A percentile compares a stretch with the other conserved stretches of the same genome.
Conservation (phyloP, 2,888 invertebrate species). For the Cheilosia vulpina region DNA sequence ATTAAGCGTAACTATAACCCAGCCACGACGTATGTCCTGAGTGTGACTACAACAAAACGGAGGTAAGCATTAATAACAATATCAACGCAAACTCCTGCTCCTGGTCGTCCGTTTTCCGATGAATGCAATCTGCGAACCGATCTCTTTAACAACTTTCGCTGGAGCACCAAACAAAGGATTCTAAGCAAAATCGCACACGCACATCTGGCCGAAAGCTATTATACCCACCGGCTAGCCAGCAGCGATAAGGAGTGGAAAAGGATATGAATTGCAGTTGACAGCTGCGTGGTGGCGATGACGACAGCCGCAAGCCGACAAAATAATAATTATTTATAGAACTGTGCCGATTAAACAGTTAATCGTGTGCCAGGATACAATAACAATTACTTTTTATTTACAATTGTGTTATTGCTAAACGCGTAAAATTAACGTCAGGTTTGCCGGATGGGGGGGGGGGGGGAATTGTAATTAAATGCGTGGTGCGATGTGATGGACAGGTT, state of each 20-base stretch:
- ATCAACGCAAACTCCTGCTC: not conserved
- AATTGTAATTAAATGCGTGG: too few relatives aligned
- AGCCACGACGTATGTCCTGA: not conserved
- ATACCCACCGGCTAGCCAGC: too few relatives aligned
- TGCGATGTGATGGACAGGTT: too few relatives aligned
- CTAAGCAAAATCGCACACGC: not conserved
- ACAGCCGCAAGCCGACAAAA: too few relatives aligned
- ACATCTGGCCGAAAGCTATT: not conserved
- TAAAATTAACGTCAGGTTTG: too few relatives aligned
- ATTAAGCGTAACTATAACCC: not conserved
- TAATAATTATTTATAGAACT: too few relatives aligned
- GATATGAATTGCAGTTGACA: not conserved
- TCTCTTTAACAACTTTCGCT: constrained; percentile 12
- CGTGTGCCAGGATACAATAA: not conserved
- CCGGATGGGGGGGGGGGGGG: too few relatives aligned
- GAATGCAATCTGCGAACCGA: constrained; percentile 24
- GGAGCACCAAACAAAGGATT: not conserved
- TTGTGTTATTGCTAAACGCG: not conserved
- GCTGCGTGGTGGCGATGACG: not conserved
- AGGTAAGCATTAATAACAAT: not conserved
- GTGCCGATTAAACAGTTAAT: not conserved
- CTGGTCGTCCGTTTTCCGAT: not conserved
- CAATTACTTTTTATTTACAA: constrained; percentile 2
- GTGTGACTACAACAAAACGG: not conserved
- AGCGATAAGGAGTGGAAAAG: too few relatives aligned